These are phyloP conservation scores for Smutsia temminckii DNA, from an alignment of 2,797 vertebrate species.

Conservation along the genomic window DNA sequence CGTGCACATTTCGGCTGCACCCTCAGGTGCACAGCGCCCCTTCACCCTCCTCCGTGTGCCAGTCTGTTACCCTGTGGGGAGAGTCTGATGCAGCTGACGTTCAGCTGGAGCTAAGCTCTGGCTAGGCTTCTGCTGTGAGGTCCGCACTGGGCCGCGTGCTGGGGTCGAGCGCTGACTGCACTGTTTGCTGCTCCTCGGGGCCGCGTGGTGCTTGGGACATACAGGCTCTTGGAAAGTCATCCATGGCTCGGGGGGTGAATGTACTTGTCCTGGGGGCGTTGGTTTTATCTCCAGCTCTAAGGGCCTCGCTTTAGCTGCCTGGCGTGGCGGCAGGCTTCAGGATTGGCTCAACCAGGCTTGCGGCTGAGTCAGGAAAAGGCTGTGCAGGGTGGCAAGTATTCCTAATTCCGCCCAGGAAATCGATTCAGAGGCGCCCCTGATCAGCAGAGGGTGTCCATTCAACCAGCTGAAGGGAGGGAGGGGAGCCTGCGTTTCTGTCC, in stretches of 20 bases:
- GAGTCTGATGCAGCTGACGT: background rate
- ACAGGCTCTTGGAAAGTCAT: background rate
- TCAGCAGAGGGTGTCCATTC: background rate
- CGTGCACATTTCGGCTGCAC: fast-evolving
- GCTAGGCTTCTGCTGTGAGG: background rate
- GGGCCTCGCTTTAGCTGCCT: background rate
- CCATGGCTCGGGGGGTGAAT: background rate
- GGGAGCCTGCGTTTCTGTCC: background rate
- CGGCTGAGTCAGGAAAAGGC: too few relatives aligned
- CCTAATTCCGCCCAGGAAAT: background rate
- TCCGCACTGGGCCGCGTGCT: background rate
- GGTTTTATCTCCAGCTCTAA: background rate
- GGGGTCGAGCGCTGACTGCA: too few relatives aligned
- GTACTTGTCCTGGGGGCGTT: background rate
- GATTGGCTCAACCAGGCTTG: background rate
- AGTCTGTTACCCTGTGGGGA: background rate
- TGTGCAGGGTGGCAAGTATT: background rate
- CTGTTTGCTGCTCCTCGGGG: background rate
- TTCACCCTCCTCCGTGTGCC: background rate
- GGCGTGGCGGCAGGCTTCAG: background rate
- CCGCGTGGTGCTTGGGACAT: background rate
- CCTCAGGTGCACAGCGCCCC: background rate
- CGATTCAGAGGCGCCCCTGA: background rate
- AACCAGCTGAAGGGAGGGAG: background rate
- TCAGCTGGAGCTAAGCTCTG: background rate